Evolutionary conservation across 2,888 invertebrate species (phyloP).

Genomic region (Lamellibrachia satsuma): DNA sequence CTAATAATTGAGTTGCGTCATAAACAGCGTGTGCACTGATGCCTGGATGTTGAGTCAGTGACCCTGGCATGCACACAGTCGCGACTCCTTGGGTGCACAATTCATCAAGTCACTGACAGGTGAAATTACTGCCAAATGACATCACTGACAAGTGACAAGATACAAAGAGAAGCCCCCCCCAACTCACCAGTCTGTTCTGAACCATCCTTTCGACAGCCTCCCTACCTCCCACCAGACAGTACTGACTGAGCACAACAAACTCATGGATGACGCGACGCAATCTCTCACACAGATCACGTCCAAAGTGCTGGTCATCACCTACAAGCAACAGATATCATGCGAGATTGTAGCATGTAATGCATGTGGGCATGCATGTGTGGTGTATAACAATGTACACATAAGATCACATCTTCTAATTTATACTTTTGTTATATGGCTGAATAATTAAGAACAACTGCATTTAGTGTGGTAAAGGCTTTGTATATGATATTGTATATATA

Average conservation of each 20-base stretch:
- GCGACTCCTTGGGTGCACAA: neutral
- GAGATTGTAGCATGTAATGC: neutral
- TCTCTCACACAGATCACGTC: constrained; percentile 54
- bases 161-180: neutral
- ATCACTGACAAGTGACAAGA: neutral
- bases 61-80: too few relatives aligned
- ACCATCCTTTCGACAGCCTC: constrained; percentile 62
- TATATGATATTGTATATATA: too few relatives aligned
- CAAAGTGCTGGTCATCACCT: constrained; percentile 58
- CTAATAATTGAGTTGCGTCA: too few relatives aligned
- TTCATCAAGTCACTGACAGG: neutral
- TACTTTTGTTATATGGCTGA: neutral
- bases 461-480: too few relatives aligned
- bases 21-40: too few relatives aligned
- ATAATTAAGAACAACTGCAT: too few relatives aligned
- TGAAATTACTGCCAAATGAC: neutral
- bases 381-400: too few relatives aligned
- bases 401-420: neutral
- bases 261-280: constrained; percentile 59
- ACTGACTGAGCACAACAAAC: constrained; percentile 59
- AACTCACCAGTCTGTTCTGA: constrained; percentile 63
- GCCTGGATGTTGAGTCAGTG: too few relatives aligned
- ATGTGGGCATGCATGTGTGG: too few relatives aligned
- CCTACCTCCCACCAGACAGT: constrained; percentile 64
- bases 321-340: constrained; percentile 14